Evolutionary conservation across 1,140 invertebrate species (phyloP).

Genomic region (Tetragnatha versicolor): DNA sequence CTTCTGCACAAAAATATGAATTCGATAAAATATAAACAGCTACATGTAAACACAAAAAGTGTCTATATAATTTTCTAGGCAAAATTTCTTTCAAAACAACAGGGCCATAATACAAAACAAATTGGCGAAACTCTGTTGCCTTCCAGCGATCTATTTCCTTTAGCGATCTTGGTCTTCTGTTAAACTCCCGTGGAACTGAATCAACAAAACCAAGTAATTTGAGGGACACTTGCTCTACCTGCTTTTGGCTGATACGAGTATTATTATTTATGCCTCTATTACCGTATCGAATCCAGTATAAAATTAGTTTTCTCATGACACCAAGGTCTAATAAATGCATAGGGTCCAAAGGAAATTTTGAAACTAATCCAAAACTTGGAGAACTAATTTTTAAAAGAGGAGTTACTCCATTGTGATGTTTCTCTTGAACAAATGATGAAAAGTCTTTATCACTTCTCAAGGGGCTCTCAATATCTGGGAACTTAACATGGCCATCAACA

Average conservation of each 20-base stretch:
- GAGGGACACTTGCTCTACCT: neutral
- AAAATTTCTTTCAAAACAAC: neutral
- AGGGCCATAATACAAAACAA: neutral
- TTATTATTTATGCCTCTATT: neutral
- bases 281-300: neutral
- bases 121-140: neutral
- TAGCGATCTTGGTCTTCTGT: neutral
- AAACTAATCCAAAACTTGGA: neutral
- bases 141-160: neutral
- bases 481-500: neutral
- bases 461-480: neutral
- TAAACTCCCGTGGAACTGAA: neutral
- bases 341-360: neutral
- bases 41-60: neutral
- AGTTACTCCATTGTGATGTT: neutral
- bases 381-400: neutral
- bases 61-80: neutral
- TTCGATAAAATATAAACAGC: neutral
- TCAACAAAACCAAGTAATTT: neutral
- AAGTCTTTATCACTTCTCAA: neutral
- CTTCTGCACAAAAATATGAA: neutral
- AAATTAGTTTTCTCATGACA: neutral
- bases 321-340: neutral
- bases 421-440: neutral
- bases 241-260: neutral